Base-by-base conservation (phyloP, 2,888 invertebrate genomes). In the Ctena decussata region DNA sequence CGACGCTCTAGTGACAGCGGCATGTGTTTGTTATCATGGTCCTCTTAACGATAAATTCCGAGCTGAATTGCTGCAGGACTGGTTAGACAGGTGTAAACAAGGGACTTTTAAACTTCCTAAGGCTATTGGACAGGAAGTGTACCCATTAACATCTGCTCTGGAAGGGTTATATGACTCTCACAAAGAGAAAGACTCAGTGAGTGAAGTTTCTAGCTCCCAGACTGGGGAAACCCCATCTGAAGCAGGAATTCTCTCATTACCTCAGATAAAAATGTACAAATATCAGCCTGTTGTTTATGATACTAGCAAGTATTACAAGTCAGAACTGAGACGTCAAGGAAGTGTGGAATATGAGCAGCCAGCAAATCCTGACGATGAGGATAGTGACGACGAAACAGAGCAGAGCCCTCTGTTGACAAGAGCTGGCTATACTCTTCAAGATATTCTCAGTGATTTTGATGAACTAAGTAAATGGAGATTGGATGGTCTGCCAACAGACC, bases 1-100 rank as follows among this genome's bases (percentile, higher is more conserved):
- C 0, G 95, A 95, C 81, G 95, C 94, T 21, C 91, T 95, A 11
- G 91, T 95, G 37, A 93, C 95, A 0, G 93, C 95, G 0, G 95
- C 95, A 3, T 93, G 92, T 83, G 93, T 95, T 39, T 93, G 93
- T 49, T 95, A 95, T 86, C 94, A 94, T 84, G 95, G 95, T 6
- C 95, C 95, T 1, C 90, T 95, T 6, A 93, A 94, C 82, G 94
- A 94, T 83, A 93, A 92, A 77, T 90, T 90, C 24, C 84, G 95
- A 37, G 86, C 89, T 6, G 93, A 94, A 30, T 92, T 95, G 2
- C 69, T 94, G 53, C 84, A 92, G 73, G 95, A 95, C 80, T 95
- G 95, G 95, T 84, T 94, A 37, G 92, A 94, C 32, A 82, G 93
- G 12, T 94, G 93, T 82, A 91, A 91, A 41, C 91, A 93, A 73